Evolutionary conservation across 2,797 vertebrate species (phyloP).

Genomic region (Crenichthys baileyi): DNA sequence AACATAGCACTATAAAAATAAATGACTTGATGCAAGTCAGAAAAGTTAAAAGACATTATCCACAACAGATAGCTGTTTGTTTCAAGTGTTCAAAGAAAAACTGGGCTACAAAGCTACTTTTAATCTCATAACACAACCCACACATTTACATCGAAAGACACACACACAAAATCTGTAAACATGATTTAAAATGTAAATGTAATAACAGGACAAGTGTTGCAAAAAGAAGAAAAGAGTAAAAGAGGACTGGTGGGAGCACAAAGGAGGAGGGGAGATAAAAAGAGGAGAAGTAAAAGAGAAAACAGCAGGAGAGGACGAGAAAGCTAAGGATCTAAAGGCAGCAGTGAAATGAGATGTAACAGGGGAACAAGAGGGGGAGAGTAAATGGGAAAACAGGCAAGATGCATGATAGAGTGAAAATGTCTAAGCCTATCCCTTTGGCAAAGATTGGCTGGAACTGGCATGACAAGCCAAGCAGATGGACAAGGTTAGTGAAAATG

Average conservation of each 20-base stretch:
- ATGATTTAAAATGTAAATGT: slow-evolving; percentile 71
- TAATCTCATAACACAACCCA: slow-evolving; percentile 59
- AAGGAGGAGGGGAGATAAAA: slow-evolving; percentile 4
- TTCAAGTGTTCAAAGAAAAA: slow-evolving; percentile 57
- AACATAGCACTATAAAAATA: slow-evolving; percentile 44
- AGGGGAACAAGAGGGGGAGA: slow-evolving; percentile 17
- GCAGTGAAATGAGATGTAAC: slow-evolving; percentile 23
- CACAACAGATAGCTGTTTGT: slow-evolving; percentile 55
- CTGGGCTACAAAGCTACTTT: slow-evolving; percentile 51
- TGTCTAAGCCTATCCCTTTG: slow-evolving; percentile 11
- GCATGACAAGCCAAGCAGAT: slow-evolving; percentile 12
- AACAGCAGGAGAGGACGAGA: slow-evolving; percentile 11
- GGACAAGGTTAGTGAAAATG: slow-evolving; percentile 30
- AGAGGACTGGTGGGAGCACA: slow-evolving; percentile 7
- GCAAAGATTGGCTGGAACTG: slow-evolving; percentile 13
- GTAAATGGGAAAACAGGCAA: slow-evolving; percentile 22
- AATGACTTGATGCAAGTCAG: slow-evolving; percentile 49
- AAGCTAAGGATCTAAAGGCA: slow-evolving; percentile 21
- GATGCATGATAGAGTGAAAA: slow-evolving; percentile 6
- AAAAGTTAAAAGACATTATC: slow-evolving; percentile 57
- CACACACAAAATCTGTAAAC: slow-evolving; percentile 42
- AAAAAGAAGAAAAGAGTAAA: slow-evolving; percentile 27
- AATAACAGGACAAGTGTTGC: slow-evolving; percentile 61
- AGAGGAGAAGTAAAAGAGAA: slow-evolving; percentile 2
- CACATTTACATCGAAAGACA: slow-evolving; percentile 23